Percentiles rank a stretch among this genome's conserved stretches.
Evolutionary conservation across 2,113 vertebrate genomes (phyloP).

Genomic region (Rhinolophus ferrumequinum): DNA sequence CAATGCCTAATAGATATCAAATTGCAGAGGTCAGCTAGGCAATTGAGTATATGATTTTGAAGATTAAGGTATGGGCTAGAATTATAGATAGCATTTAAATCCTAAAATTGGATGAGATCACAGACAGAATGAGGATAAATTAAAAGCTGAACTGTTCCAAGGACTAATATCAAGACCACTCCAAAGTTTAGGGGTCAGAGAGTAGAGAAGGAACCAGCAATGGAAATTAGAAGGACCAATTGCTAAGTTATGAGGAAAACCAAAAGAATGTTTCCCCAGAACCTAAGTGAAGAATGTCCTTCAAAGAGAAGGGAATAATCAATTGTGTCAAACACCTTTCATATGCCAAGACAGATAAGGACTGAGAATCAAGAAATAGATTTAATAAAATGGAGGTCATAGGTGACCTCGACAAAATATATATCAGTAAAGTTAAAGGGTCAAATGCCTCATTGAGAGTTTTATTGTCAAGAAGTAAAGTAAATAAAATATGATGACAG

Average conservation of each 20-base stretch:
- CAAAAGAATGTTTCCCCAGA: neutral
- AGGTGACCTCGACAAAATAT: neutral
- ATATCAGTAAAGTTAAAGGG: neutral
- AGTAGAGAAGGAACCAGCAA: neutral
- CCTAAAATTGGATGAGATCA: neutral
- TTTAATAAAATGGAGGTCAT: neutral
- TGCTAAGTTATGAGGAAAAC: neutral
- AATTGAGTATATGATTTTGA: neutral
- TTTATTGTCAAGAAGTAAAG: neutral
- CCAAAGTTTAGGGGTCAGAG: neutral
- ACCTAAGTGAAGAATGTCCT: neutral
- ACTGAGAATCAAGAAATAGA: neutral
- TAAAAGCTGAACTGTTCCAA: neutral
- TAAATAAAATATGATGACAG: neutral
- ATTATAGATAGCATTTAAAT: neutral
- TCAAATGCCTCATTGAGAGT: neutral
- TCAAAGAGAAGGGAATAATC: neutral
- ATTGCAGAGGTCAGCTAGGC: neutral
- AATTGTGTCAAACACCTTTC: neutral
- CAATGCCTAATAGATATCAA: neutral
- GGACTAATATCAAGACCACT: neutral
- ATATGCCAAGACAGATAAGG: neutral
- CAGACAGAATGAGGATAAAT: neutral
- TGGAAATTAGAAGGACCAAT: neutral
- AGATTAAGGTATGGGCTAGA: neutral